Base-by-base conservation (phyloP, 2,797 vertebrate genomes). In the Sphaeramia orbicularis region DNA sequence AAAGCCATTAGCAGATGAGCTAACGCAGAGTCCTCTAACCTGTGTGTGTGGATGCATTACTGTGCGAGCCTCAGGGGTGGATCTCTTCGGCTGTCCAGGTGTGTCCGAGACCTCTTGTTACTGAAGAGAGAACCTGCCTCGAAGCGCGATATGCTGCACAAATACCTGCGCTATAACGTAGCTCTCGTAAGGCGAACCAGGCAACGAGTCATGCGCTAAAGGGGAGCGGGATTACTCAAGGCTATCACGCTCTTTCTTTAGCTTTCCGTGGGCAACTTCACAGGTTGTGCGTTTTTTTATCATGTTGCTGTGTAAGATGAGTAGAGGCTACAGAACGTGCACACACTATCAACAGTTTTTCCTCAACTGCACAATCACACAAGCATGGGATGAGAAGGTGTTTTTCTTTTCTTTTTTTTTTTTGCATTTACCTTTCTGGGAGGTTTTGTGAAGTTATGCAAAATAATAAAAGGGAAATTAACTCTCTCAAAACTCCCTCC, bases 31-130 rank as follows among this genome's bases (percentile, higher is more conserved):
- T 51, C 38, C 52, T 50, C 40, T 66, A 35, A 58, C 30, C 52
- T 65, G 36, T 61, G 58, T 61, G 16, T 66, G 50, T 38, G 32
- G 49, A 48, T 54, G 30, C 62, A 41, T 67, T 57, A 67, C 32
- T 55, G 11, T 51, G 50, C 32, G 59, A 57, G 47, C 63, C 48
- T 38, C 7, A 40, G 37, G 58, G 61, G 21, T 51, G 36, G 38
- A 72, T 74, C 47, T 55, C 66, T 69, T 53, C 55, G 37, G 52
- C 58, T 63, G 69, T 66, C 65, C 63, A 80, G 79, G 77, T 83
- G 74, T 74, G 64, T 64, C 66, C 7, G 2, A 50, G 61, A 71
- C 61, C 57, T 59, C 60, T 73, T 2, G 18, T 73, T 49, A 66
- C 48, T 44, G 48, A 63, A 57, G 54, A 30, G 19, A 70, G 35